Conservation (phyloP, 2,113 vertebrate genomes). For the Eupsittula cactorum region DNA sequence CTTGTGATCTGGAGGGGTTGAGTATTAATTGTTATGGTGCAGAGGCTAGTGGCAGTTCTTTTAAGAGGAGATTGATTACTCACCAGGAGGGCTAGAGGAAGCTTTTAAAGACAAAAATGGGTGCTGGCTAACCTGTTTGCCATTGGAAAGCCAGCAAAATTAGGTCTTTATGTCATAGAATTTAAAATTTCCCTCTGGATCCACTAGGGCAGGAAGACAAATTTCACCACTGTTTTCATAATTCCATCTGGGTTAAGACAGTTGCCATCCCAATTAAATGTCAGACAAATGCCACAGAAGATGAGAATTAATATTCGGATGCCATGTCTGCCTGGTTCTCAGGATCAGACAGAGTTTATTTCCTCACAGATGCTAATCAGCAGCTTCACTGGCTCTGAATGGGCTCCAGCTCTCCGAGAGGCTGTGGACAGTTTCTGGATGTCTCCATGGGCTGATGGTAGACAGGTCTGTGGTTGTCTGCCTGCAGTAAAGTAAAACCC, state of each 20-base stretch:
- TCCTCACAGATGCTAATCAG: background rate
- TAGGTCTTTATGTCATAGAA: background rate
- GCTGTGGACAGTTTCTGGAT: rapidly evolving
- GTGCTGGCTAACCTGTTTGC: background rate
- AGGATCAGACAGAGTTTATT: background rate
- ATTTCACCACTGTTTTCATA: background rate
- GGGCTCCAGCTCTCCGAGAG: background rate
- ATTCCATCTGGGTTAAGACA: background rate
- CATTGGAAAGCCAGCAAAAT: background rate
- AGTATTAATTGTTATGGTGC: background rate
- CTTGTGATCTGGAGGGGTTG: background rate
- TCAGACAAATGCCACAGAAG: background rate
- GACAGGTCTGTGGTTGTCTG: background rate
- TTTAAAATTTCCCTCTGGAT: background rate
- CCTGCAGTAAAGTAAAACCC: background rate
- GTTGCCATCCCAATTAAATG: background rate
- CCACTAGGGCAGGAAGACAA: background rate
- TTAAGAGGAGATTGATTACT: background rate
- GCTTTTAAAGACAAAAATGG: background rate
- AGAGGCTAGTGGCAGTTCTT: background rate
- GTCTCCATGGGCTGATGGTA: background rate
- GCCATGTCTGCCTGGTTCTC: background rate
- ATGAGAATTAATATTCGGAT: background rate
- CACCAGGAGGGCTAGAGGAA: background rate
- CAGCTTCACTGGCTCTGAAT: background rate